Percentiles rank a stretch among this genome's conserved stretches.
These are phyloP conservation scores for Ostrea edulis DNA, from an alignment of 1,140 invertebrate species.

Conservation along the genomic window DNA sequence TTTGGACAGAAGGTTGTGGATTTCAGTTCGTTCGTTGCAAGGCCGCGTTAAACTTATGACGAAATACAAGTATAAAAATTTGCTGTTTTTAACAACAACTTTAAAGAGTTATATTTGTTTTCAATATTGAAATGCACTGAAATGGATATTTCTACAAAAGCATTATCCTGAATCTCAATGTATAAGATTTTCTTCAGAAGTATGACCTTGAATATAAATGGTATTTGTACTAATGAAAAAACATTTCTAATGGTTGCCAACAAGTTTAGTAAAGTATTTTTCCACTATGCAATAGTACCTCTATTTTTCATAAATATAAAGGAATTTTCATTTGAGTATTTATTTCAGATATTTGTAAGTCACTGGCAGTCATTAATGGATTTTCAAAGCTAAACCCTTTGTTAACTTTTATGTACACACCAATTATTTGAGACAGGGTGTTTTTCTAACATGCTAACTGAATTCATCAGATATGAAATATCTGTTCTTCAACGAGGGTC, in stretches of 20 bases:
- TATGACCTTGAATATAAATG: too few species aligned
- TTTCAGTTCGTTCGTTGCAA: too few species aligned
- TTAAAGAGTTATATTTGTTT: too few species aligned
- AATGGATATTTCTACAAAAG: too few species aligned
- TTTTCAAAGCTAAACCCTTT: background rate
- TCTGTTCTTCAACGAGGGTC: slow-evolving; percentile 41
- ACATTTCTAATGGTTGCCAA: slow-evolving; percentile 37
- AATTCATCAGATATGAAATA: slow-evolving; percentile 44
- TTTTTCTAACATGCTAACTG: slow-evolving; percentile 16
- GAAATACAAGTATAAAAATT: too few species aligned
- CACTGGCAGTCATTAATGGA: slow-evolving; percentile 24
- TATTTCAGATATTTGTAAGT: background rate
- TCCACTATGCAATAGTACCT: slow-evolving; percentile 40
- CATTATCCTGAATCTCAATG: too few species aligned
- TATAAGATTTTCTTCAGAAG: too few species aligned
- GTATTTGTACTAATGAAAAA: too few species aligned
- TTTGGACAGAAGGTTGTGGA: too few species aligned
- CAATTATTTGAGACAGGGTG: background rate
- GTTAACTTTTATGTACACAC: slow-evolving; percentile 15
- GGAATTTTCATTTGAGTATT: slow-evolving; percentile 14
- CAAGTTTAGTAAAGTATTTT: slow-evolving; percentile 41
- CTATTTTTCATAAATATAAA: slow-evolving; percentile 46
- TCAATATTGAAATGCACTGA: too few species aligned
- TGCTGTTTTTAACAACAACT: too few species aligned
- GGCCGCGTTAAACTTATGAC: too few species aligned